Evolutionary conservation across 1,140 invertebrate genomes (phyloP).

Genomic region (Drosophila kikkawai): DNA sequence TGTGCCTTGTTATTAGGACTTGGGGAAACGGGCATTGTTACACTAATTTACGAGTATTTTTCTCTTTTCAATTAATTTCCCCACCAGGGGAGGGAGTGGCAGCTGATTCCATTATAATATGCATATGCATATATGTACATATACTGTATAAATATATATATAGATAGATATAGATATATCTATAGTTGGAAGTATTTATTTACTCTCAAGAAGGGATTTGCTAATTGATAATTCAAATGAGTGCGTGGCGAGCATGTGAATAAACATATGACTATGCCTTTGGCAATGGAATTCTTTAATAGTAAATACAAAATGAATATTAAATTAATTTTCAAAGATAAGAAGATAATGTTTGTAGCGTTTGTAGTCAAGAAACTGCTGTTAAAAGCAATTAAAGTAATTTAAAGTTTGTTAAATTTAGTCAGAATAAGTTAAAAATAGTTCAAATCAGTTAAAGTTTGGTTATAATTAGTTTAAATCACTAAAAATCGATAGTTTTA

Average conservation of each 20-base stretch:
- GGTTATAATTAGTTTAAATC: not conserved
- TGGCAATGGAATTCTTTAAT: constrained; percentile 1
- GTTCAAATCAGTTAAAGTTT: not conserved
- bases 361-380: not conserved
- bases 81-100: constrained; percentile 25
- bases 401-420: not conserved
- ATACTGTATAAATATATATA: constrained; percentile 11
- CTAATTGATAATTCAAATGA: constrained; percentile 49
- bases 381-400: not conserved
- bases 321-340: not conserved
- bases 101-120: constrained; percentile 31
- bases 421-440: not conserved
- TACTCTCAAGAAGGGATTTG: constrained; percentile 36
- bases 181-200: constrained; percentile 13
- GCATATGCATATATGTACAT: constrained; percentile 2
- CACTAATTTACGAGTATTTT: constrained; percentile 62
- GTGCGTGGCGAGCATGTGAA: constrained; percentile 27
- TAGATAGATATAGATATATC: not conserved
- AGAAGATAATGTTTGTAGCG: not conserved
- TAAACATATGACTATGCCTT: not conserved
- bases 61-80: constrained; percentile 67
- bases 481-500: not conserved
- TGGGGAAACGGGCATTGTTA: no score
- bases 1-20: no score
- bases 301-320: constrained; percentile 12